These are phyloP conservation scores for Colletes latitarsis DNA, from an alignment of 1,140 invertebrate genomes.

Conservation along the genomic window DNA sequence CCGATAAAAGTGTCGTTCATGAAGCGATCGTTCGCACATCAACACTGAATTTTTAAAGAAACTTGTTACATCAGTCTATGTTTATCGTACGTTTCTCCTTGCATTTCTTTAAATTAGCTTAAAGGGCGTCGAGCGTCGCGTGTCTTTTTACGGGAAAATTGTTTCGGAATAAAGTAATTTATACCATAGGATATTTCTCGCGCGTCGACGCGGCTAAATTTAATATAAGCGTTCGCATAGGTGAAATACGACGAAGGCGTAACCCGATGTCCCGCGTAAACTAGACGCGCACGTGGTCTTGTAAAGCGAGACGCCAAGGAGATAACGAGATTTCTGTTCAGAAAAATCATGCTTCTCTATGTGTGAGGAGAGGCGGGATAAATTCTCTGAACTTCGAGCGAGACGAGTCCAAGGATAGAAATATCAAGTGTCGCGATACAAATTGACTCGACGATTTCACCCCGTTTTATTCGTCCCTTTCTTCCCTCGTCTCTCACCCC, in stretches of 20 bases:
- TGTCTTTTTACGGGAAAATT: too few relatives aligned
- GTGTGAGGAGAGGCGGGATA: slow-evolving; percentile 9
- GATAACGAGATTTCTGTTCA: slow-evolving; percentile 57
- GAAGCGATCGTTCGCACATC: too few relatives aligned
- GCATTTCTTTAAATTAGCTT: too few relatives aligned
- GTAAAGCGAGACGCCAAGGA: slow-evolving; percentile 54
- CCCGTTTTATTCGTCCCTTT: not conserved
- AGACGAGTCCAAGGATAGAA: not conserved
- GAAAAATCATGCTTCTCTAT: slow-evolving; percentile 40
- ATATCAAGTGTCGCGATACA: not conserved
- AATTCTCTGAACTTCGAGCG: slow-evolving; percentile 26
- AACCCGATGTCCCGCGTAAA: slow-evolving; percentile 57
- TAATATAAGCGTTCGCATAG: slow-evolving; percentile 55
- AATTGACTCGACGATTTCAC: not conserved
- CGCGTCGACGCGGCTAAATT: slow-evolving; percentile 7
- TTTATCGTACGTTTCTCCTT: too few relatives aligned
- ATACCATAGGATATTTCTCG: too few relatives aligned
- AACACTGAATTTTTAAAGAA: too few relatives aligned
- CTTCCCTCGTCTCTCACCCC: not conserved
- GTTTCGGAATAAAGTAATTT: too few relatives aligned
- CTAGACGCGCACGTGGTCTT: slow-evolving; percentile 58
- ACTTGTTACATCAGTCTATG: too few relatives aligned
- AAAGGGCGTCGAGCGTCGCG: too few relatives aligned
- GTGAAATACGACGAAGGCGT: slow-evolving; percentile 55
- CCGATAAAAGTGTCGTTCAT: too few relatives aligned